A percentile compares a stretch with the other conserved stretches of the same genome.
Evolutionary conservation across 2,797 vertebrate species (phyloP).

Genomic region (Lates japonicus): DNA sequence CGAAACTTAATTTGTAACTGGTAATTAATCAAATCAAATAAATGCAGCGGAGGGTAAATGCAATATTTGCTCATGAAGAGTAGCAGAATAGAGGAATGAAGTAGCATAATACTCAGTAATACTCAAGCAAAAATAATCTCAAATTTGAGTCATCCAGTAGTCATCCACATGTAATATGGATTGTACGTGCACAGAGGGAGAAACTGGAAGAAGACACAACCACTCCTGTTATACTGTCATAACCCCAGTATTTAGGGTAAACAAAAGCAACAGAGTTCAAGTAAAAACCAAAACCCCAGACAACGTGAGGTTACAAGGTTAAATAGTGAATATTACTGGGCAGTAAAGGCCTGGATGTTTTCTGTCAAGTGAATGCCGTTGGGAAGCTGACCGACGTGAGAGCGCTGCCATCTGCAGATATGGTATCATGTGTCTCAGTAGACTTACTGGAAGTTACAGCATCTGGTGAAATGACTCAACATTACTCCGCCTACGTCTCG

Average conservation of each 20-base stretch:
- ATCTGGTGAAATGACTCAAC: constrained; percentile 55
- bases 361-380: constrained; percentile 9
- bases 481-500: constrained; percentile 61
- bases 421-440: constrained; percentile 49
- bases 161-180: no score
- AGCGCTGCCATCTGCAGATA: constrained; percentile 59
- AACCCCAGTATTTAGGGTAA: no score
- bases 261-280: no score
- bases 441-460: constrained; percentile 72
- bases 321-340: background rate
- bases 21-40: background rate
- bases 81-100: no score
- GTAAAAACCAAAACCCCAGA: background rate
- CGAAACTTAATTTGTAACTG: background rate
- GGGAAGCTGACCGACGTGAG: constrained; percentile 11
- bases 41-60: no score
- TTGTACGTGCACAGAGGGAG: no score
- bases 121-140: no score
- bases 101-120: no score
- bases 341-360: background rate
- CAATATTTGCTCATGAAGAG: no score
- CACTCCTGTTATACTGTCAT: no score
- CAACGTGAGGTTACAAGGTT: background rate
- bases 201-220: no score
- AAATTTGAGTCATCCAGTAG: no score